Evolutionary conservation across 2,113 vertebrate species (phyloP).

Genomic region (Laticauda laticaudata): DNA sequence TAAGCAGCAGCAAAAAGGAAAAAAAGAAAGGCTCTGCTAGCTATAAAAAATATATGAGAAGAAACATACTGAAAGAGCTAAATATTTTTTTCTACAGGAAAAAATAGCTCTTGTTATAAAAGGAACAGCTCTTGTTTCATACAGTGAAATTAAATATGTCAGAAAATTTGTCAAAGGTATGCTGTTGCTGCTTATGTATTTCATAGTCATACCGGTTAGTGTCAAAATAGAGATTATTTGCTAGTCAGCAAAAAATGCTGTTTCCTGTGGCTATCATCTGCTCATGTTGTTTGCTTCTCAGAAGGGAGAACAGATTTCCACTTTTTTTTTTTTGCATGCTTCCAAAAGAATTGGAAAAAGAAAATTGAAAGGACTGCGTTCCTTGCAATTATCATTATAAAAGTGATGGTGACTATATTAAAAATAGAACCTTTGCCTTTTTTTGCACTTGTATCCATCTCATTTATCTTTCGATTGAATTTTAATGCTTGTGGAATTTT

Average conservation of each 20-base stretch:
- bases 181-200: background rate
- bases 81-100: background rate
- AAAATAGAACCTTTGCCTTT: background rate
- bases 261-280: background rate
- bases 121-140: background rate
- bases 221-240: background rate
- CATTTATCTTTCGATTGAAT: background rate
- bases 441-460: background rate
- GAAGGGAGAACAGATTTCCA: background rate
- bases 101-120: background rate
- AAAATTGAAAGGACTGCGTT: background rate
- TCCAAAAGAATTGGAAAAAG: background rate
- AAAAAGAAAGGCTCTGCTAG: background rate
- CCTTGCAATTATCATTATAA: background rate
- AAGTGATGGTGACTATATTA: background rate
- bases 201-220: background rate
- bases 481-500: background rate
- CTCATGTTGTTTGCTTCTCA: background rate
- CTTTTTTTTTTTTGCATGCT: background rate
- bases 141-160: background rate
- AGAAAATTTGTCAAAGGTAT: background rate
- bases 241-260: background rate
- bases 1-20: background rate
- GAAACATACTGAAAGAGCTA: background rate
- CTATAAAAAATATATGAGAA: background rate